phyloP scores from a whole-genome alignment of 2,113 vertebrate genomes.

The Colistium nudipinnis region DNA sequence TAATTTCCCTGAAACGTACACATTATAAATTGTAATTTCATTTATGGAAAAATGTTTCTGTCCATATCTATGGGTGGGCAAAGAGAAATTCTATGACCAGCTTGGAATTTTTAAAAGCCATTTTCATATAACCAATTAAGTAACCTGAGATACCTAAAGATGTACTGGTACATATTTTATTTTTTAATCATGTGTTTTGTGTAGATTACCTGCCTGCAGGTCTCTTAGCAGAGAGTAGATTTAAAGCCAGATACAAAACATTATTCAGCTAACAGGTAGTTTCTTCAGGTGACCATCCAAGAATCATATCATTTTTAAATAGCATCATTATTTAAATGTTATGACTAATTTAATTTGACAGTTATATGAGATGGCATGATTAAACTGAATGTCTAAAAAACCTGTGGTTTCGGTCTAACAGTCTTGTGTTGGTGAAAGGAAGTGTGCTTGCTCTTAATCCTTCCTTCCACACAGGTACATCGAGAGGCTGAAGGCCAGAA shows the following conservation, averaged over 20 bases:
- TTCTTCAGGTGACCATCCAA: too few relatives aligned
- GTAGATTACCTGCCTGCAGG: too few relatives aligned
- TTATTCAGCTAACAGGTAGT: too few relatives aligned
- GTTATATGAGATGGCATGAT: neutral
- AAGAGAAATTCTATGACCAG: neutral
- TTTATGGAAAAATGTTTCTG: too few relatives aligned
- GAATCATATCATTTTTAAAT: too few relatives aligned
- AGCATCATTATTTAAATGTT: too few relatives aligned
- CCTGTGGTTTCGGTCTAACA: neutral
- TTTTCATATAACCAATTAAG: neutral
- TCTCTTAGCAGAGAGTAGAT: too few relatives aligned
- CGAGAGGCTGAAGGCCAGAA: conserved; percentile 84
- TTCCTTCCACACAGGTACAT: conserved; percentile 75
- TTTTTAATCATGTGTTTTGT: neutral
- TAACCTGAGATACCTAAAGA: neutral
- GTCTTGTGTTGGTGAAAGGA: neutral
- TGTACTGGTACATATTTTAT: neutral
- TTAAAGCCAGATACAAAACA: neutral
- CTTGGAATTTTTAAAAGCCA: neutral
- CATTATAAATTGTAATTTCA: too few relatives aligned
- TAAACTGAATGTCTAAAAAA: neutral
- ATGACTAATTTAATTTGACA: neutral
- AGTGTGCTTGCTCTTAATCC: neutral
- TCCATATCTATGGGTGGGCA: too few relatives aligned
- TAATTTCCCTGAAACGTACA: too few relatives aligned